Evolutionary conservation across 2,888 invertebrate species (phyloP).

Genomic region (Conomelus anceps): DNA sequence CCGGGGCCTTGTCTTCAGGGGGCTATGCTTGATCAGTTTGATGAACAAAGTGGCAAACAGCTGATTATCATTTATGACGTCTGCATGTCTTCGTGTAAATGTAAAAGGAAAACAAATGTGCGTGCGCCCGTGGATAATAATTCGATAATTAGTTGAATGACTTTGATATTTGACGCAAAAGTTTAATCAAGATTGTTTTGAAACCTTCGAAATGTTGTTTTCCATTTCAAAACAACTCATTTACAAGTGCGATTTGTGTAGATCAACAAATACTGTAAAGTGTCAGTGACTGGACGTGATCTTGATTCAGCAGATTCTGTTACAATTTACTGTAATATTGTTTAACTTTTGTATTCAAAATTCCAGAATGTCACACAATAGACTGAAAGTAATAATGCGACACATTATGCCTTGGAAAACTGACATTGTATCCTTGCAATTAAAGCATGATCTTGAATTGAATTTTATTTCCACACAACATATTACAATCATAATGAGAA

Average conservation of each 20-base stretch:
- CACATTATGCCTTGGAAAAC: background rate
- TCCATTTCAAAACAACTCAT: background rate
- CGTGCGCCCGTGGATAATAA: no score
- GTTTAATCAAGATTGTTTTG: background rate
- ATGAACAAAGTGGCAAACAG: no score
- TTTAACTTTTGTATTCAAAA: background rate
- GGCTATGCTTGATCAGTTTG: no score
- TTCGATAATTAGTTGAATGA: background rate
- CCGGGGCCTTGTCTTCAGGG: no score
- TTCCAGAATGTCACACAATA: background rate
- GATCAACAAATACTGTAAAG: background rate
- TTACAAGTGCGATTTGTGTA: background rate
- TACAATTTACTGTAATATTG: no score
- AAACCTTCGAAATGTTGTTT: no score
- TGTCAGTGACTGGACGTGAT: background rate
- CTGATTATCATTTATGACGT: no score
- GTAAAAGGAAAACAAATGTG: no score
- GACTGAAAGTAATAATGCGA: background rate
- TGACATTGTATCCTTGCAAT: background rate
- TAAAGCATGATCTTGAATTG: no score
- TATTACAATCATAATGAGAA: no score
- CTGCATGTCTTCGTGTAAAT: no score
- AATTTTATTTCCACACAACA: no score
- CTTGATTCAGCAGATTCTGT: background rate
- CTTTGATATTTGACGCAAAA: background rate